Evolutionary conservation across 2,797 vertebrate genomes (phyloP).

Genomic region (Ptychobarbus kaznakovi): DNA sequence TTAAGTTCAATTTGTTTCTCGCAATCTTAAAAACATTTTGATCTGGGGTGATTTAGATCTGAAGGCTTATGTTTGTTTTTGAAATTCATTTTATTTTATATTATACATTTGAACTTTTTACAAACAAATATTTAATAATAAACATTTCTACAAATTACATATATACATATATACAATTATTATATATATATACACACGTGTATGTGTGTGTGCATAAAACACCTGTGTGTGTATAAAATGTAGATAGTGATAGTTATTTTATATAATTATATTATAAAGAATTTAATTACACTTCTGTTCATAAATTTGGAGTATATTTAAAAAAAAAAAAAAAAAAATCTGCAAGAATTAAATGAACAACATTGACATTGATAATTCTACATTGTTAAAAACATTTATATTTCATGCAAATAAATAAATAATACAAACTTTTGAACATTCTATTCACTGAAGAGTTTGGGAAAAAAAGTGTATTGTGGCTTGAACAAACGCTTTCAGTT

Average conservation of each 20-base stretch:
- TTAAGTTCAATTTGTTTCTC: background rate
- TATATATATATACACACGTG: too few relatives aligned
- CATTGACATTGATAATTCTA: background rate
- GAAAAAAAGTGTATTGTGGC: background rate
- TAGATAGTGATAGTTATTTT: background rate
- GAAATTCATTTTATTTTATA: background rate
- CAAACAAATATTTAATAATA: too few relatives aligned
- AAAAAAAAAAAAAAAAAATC: too few relatives aligned
- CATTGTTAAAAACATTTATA: background rate
- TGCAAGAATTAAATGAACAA: background rate
- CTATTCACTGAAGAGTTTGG: background rate
- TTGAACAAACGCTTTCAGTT: background rate
- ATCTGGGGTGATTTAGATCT: background rate
- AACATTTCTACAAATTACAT: background rate
- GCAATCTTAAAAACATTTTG: background rate
- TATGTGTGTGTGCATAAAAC: too few relatives aligned
- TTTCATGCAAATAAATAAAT: background rate
- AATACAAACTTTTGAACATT: background rate
- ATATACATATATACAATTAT: too few relatives aligned
- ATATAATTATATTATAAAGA: background rate
- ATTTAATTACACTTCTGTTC: background rate
- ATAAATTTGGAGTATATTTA: background rate
- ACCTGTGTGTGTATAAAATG: too few relatives aligned
- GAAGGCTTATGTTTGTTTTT: background rate
- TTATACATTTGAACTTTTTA: background rate